Evolutionary conservation across 2,888 invertebrate species (phyloP), one percentile per base, ranked within the genome.

Genomic region (Microchrysa polita): DNA sequence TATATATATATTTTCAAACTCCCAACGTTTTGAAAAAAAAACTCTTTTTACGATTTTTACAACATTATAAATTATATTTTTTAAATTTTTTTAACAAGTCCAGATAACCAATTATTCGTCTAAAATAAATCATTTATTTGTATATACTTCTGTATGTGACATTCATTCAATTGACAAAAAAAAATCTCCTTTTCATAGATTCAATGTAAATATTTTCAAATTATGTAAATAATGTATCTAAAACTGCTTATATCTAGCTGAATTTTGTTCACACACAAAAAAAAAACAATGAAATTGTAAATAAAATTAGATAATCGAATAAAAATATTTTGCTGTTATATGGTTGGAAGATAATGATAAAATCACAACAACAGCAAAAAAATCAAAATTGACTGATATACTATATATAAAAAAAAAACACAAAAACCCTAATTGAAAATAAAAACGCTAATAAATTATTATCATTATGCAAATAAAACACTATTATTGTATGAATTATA

Each of bases 321-420:
- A 48, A 48, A 48, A 48, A 48, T 48, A n/a, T 7, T n/a, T 4
- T 48, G 27, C 27, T 34, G 27, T 34, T 5, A 34, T 34, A 34
- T 34, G 27, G 27, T 34, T 34, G 27, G 27, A 34, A 5, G 27
- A 34, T 34, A 7, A 34, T 34, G 27, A 34, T 34, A 7, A 34
- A 34, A 34, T 34, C 2, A 16, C 12, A 4, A 52, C 52, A 16
- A 52, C 14, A 52, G 0, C 5, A 52, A 52, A 22, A 16, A 55
- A 57, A 69, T 40, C 55, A 55, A 69, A 69, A 69, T 69, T 57
- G 69, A 69, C 69, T 69, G 69, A 69, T 69, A 69, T 69, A 40
- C 55, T 69, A 69, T 69, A 40, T n/a, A 57, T 34, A 34, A 34
- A 34, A 34, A 7, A 34, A 34, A 34, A 34, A 7, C n/a, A n/a